Base-by-base conservation (phyloP, 2,113 vertebrate species). In the Tyto alba region DNA sequence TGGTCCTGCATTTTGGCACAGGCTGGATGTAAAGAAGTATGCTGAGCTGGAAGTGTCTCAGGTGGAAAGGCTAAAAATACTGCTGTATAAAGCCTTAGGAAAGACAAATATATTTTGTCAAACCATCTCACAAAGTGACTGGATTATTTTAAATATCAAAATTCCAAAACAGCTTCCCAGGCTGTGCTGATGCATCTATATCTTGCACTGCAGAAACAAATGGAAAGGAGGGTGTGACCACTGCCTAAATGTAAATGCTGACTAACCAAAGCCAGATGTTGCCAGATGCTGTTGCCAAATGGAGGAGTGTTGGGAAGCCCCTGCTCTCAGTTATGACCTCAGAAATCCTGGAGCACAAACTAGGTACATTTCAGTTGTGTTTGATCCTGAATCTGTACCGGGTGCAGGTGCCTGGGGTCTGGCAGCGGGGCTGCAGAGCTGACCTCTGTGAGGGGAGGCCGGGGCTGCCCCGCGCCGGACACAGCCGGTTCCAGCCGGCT, bases 341-440 rank as follows among this genome's bases (percentile, higher is more conserved):
- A 57, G 50, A 71, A 90, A 67, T 57, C 23, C 41, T 62, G 41
- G 25, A 82, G 11, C 29, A 82, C n/a, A 22, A 71, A 36, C 7
- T 30, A 40, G 9, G 10, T 47, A 8, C 6, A 2, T 62, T 82
- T 82, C 11, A 56, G 10, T 52, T 73, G 27, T 22, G 13, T 26
- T 73, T 56, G 59, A 12, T 66, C 82, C 22, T 85, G 41, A 5
- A 38, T 13, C 7, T 48, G 8, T 27, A 14, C 9, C 4, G 19
- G 36, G 10, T 53, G 12, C n/a, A 20, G 21, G 29, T 52, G 18
- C 29, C 21, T 16, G 0, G 0, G 8, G 1, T 1, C 9, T 32
- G 56, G 18, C 9, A n/a, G 30, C 0, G 1, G 19, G 11, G 22
- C 32, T 56, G 30, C 36, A 16, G 48, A 40, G 48, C 1, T n/a